Base-by-base conservation (phyloP, 1,140 invertebrate genomes). In the Hylyphantes graminicola region DNA sequence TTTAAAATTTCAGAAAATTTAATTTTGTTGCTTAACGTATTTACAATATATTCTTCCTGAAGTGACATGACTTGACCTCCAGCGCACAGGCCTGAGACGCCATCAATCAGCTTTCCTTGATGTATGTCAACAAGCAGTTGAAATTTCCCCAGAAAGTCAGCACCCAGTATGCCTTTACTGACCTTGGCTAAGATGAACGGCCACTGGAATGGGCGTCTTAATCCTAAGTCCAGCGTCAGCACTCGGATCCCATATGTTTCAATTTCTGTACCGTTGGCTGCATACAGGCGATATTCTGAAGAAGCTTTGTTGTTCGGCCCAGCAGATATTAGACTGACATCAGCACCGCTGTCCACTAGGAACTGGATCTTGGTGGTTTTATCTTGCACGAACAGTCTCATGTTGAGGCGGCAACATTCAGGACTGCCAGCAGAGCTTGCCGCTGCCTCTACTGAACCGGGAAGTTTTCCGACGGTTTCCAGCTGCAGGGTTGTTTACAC, bases 71-170 rank as follows among this genome's bases (percentile, higher is more conserved):
- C 15, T 21, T 53, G 59, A 11, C 59, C 59, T 50, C 64, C 50
- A 51, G 48, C 19, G 63, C 2, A 21, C 11, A 64, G 59, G 48
- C 54, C 65, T 19, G 59, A 64, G 15, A 77, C 61, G 7, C 48
- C 61, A 51, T 64, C 48, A 77, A 64, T 53, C 21, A 77, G 65
- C 13, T 48, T 65, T 53, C 54, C 54, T 17, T 61, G 53, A 11
- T n/a, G 17, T 15, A 61, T 9, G 61, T 75, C 55, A 48, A 76
- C n/a, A 17, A 84, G 9, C 2, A 77, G 15, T 19, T 77, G 0
- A 51, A 78, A 84, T 67, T 84, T 84, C 0, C 67, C 48, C 13
- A 84, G 55, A 48, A 84, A 75, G 61, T 84, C 72, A 50, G 70
- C 59, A 57, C 55, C 48, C 50, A 84, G 8, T 21, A 84, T 84